Evolutionary conservation across 1,140 invertebrate species (phyloP), one percentile per base, ranked within the genome.

Genomic region (Parasteatoda tepidariorum): DNA sequence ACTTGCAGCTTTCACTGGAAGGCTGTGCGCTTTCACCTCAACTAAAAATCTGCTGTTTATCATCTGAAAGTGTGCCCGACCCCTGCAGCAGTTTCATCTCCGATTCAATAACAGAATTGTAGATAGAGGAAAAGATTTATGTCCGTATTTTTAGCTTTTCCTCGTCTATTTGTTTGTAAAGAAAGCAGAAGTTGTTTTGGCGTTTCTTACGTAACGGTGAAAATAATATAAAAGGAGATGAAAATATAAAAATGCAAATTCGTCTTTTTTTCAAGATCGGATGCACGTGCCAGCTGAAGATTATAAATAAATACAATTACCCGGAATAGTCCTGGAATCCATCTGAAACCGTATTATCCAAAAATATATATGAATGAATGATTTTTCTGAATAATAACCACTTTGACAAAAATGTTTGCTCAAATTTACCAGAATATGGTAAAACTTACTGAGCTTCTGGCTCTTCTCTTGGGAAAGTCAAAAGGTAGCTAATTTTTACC

Each of bases 1-100:
- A 66, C 61, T 78, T 78, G 28, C 74, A 66, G 74, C 74, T 78
- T 78, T 78, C 74, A 66, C 74, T 78, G 24, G 33, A 1, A 55
- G 59, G 15, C 38, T 41, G 54, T 41, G 38, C 28, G 70, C 70
- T 57, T 31, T 73, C n/a, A 33, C 28, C 18, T 24, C 48, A 55
- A 22, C 13, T 18, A 33, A 55, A 59, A 74, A 61, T 61, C 71
- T 48, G 67, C 71, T 74, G 71, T 74, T 74, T 74, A 59, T 61
- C 11, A 26, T 55, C 22, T 13, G 26, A 15, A 71, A 70, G 30
- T 7, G 26, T 11, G 18, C 48, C 30, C 22, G n/a, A 13, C 34
- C 33, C 33, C 24, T 26, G 2, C 41, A 24, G n/a, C 28, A 57
- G 55, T 6, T 73, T 59, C 48, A 22, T 59, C 38, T 73, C 9